Evolutionary conservation across 2,797 vertebrate species (phyloP), one percentile per base, ranked within the genome.

Genomic region (Takifugu rubripes): DNA sequence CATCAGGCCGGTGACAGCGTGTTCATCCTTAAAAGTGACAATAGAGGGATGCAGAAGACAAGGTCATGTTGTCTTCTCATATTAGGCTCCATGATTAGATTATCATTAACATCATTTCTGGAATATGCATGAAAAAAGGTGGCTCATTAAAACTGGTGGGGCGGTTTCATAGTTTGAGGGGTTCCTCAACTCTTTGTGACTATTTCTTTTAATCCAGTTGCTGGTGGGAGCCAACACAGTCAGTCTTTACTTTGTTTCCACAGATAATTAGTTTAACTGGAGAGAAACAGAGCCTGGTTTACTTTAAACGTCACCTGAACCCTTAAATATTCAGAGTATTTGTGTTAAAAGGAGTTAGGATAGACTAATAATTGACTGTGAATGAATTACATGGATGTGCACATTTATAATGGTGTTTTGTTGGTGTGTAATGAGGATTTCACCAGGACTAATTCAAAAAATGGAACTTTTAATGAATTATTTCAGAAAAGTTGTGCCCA

Each of bases 271-370:
- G 60, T 80, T 79, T 78, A 26, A 48, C 63, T 56, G 66, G 74
- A 56, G 52, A 68, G 49, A 76, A 83, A 78, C 70, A 63, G 49
- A 27, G 25, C 16, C 46, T 21, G 49, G 75, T 79, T 81, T 74
- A 73, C 68, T 72, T 80, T 74, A 78, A 66, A 69, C 61, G 73
- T 79, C 75, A 77, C 57, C 71, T 55, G 57, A 77, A 85, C 80
- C 79, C 76, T 61, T 64, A 61, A 59, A 64, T 64, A 61, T 78
- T 75, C 69, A 74, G 76, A 70, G 59, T 74, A 61, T 66, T 83
- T 81, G 77, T 75, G 78, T 64, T 48, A 21, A 49, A 65, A 75
- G 48, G 56, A 63, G 77, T 63, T 59, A 63, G 68, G 65, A 64
- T 61, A 1, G 52, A 68, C 51, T 1, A 33, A 46, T 52, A 40